phyloP scores from a whole-genome alignment of 2,888 invertebrate genomes.

The Orthonevra nobilis region DNA sequence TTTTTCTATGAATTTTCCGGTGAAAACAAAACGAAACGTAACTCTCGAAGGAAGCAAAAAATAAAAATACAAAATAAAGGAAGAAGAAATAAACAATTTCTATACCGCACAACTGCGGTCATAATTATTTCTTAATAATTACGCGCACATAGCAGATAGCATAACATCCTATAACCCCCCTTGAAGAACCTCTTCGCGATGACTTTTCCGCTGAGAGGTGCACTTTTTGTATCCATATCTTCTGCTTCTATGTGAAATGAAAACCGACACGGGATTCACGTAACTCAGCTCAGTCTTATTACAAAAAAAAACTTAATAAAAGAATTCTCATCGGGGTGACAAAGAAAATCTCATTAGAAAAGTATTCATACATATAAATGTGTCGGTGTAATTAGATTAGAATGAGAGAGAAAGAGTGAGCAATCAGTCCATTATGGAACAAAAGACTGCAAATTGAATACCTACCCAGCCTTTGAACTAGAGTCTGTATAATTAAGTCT shows the following conservation, averaged over 20 bases:
- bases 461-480: constrained; percentile 1
- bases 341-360: constrained; percentile 63
- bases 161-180: constrained; percentile 4
- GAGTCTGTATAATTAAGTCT: constrained; percentile 35
- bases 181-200: constrained; percentile 24
- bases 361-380: constrained; percentile 21
- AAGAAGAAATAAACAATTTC: constrained; percentile 47
- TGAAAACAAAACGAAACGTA: constrained; percentile 46
- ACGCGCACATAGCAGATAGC: constrained; percentile 35
- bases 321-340: constrained; percentile 23
- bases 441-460: constrained; percentile 43
- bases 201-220: constrained; percentile 27
- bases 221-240: not conserved
- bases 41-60: constrained; percentile 30
- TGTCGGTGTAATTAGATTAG: constrained; percentile 56
- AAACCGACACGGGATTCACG: constrained; percentile 52
- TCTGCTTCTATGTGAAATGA: constrained; percentile 40
- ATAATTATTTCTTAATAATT: constrained; percentile 66
- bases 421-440: constrained; percentile 56
- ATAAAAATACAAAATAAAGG: constrained; percentile 17
- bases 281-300: constrained; percentile 21
- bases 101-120: constrained; percentile 49
- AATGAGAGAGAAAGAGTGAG: too few relatives aligned
- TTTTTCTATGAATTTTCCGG: constrained; percentile 53
- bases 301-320: constrained; percentile 1